A percentile compares a stretch with the other conserved stretches of the same genome.
phyloP scores from a whole-genome alignment of 2,113 vertebrate species.

The Trogon surrucura region DNA sequence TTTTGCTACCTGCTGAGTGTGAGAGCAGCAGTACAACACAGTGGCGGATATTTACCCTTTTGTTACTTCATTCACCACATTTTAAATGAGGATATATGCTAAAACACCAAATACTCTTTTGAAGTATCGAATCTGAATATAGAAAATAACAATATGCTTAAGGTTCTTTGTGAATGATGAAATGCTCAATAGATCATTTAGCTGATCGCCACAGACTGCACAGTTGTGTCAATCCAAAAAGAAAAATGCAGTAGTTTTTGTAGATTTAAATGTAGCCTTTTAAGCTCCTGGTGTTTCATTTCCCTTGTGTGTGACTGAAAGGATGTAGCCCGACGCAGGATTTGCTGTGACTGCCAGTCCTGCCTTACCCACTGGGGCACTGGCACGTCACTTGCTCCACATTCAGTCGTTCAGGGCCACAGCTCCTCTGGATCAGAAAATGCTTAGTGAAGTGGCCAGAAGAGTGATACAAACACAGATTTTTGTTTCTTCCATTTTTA shows the following conservation, averaged over 20 bases:
- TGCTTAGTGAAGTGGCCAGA: background rate
- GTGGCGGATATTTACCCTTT: background rate
- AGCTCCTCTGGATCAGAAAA: background rate
- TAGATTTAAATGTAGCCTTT: background rate
- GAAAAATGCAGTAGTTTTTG: background rate
- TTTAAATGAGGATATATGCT: background rate
- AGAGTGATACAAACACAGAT: background rate
- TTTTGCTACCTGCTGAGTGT: background rate
- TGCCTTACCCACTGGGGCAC: rapidly evolving
- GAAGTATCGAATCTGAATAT: background rate
- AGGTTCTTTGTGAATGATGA: background rate
- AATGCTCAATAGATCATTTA: background rate
- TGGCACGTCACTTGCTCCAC: background rate
- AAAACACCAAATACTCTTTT: background rate
- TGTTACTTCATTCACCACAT: background rate
- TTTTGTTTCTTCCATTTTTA: background rate
- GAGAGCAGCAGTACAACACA: background rate
- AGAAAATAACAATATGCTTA: background rate
- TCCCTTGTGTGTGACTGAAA: background rate
- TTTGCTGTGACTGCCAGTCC: background rate
- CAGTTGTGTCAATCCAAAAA: background rate
- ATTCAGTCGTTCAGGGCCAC: background rate
- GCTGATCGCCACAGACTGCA: background rate
- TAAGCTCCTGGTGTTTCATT: background rate
- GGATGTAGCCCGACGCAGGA: background rate